phyloP scores from a whole-genome alignment of 2,113 vertebrate species.

The Albula glossodonta region DNA sequence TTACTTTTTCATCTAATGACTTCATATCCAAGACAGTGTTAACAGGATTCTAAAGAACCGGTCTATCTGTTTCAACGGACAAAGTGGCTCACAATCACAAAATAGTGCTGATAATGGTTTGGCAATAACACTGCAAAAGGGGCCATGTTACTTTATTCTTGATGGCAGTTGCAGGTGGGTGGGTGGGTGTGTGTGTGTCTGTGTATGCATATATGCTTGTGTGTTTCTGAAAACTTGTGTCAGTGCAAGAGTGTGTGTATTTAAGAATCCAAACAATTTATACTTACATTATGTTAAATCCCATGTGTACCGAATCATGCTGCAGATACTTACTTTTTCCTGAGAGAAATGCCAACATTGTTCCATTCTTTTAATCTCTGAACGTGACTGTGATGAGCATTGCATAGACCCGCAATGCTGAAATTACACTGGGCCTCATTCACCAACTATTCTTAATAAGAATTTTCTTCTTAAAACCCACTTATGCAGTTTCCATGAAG shows the following conservation, averaged over 20 bases:
- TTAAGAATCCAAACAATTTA: no score
- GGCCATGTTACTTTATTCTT: neutral
- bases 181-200: neutral
- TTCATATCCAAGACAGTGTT: conserved; percentile 10
- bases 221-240: neutral
- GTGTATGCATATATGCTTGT: neutral
- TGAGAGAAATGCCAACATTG: neutral
- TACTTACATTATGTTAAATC: no score
- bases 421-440: no score
- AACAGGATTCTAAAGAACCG: neutral
- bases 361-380: neutral
- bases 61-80: neutral
- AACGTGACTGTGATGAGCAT: neutral
- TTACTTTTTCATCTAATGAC: conserved; percentile 22
- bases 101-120: neutral
- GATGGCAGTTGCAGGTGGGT: neutral
- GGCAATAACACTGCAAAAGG: neutral
- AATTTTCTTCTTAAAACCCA: no score
- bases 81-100: neutral
- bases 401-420: no score
- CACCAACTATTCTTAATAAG: no score
- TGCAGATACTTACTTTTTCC: neutral
- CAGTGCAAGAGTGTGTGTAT: neutral
- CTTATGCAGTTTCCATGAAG: no score
- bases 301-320: neutral